Percentiles rank a stretch among this genome's conserved stretches.
These are phyloP conservation scores for Vulpes lagopus DNA, from an alignment of 2,113 vertebrate genomes.

Conservation along the genomic window DNA sequence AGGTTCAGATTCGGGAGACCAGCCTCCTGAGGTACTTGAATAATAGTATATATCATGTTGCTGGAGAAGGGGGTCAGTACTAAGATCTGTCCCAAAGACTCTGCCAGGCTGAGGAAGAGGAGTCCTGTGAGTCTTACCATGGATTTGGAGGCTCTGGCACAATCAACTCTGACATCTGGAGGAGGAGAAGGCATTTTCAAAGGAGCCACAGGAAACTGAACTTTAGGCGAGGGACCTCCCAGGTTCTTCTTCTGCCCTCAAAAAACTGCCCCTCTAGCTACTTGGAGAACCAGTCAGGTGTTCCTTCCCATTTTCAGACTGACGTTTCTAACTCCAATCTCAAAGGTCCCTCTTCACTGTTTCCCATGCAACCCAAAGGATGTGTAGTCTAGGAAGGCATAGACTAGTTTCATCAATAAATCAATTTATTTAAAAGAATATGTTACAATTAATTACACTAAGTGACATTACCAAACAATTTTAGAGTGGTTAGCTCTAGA, in stretches of 20 bases:
- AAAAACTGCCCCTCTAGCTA: not conserved
- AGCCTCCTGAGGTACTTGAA: not conserved
- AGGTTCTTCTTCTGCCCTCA: not conserved
- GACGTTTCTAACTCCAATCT: slow-evolving; percentile 41
- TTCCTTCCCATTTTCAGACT: not conserved
- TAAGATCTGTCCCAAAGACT: not conserved
- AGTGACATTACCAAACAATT: slow-evolving; percentile 90
- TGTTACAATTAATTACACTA: slow-evolving; percentile 97
- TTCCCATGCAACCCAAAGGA: slow-evolving; percentile 74
- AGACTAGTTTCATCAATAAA: slow-evolving; percentile 91
- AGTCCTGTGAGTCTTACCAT: not conserved
- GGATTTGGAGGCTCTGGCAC: not conserved
- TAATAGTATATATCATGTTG: not conserved
- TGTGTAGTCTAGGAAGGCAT: slow-evolving; percentile 68
- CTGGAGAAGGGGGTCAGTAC: not conserved
- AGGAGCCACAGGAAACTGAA: not conserved
- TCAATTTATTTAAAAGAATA: slow-evolving; percentile 98
- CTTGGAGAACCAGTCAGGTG: not conserved
- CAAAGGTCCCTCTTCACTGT: slow-evolving; percentile 43
- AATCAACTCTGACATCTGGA: not conserved
- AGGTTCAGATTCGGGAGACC: not conserved
- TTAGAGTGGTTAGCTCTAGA: slow-evolving; percentile 87
- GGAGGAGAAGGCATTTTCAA: not conserved
- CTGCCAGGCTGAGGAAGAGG: not conserved
- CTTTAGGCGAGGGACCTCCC: no score